These are phyloP conservation scores for Nasonia oneida DNA, from an alignment of 2,888 invertebrate species.

Conservation along the genomic window DNA sequence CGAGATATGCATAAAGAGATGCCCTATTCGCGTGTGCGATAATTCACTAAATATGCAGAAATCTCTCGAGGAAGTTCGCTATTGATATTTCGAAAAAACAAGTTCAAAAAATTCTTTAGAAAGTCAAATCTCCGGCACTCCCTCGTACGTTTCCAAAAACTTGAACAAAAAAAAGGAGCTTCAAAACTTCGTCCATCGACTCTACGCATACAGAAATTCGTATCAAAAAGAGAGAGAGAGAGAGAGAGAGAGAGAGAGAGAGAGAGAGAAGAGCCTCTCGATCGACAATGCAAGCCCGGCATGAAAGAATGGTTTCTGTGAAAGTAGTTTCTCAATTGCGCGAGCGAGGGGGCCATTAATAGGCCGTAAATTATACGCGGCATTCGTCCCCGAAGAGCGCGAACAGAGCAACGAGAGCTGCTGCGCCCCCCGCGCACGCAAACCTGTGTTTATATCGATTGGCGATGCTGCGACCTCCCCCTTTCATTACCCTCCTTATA, in stretches of 20 bases:
- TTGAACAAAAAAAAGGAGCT: background rate
- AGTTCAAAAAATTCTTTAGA: background rate
- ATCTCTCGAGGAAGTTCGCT: background rate
- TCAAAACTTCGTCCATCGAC: background rate
- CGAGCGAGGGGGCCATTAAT: no score
- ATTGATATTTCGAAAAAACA: background rate
- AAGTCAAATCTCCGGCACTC: background rate
- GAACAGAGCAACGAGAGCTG: background rate
- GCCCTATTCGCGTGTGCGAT: background rate
- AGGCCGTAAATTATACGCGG: no score
- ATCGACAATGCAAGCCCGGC: background rate
- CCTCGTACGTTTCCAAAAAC: background rate
- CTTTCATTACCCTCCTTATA: background rate
- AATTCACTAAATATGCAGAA: background rate
- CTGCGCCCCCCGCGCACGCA: background rate
- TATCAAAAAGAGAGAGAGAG: background rate
- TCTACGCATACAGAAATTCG: background rate
- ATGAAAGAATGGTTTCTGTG: conserved; percentile 22
- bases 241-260: no score
- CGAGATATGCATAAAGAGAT: no score
- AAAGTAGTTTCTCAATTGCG: conserved; percentile 42
- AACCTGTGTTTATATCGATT: conserved; percentile 18
- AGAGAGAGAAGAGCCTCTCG: background rate
- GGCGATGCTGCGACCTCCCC: background rate
- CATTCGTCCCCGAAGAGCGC: background rate